Evolutionary conservation across 2,797 vertebrate genomes (phyloP).

Genomic region (Antennarius maculatus): DNA sequence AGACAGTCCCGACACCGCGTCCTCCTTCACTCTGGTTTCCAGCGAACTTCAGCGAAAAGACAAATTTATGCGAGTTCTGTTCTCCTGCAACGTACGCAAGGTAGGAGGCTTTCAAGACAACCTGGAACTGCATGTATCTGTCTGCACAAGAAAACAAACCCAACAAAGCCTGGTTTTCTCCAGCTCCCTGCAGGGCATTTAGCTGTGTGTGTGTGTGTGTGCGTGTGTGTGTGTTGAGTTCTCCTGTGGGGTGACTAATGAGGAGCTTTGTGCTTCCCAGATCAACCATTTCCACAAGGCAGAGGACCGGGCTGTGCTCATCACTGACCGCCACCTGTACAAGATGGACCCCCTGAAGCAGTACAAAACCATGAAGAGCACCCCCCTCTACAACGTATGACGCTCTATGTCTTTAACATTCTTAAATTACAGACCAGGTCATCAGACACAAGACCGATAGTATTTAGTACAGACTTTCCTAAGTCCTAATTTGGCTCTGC

Average conservation of each 20-base stretch:
- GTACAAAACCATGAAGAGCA: slow-evolving; percentile 97
- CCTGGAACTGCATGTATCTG: neutral
- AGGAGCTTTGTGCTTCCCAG: slow-evolving; percentile 78
- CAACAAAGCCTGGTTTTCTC: neutral
- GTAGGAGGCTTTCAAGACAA: slow-evolving; percentile 63
- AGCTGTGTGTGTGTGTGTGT: slow-evolving; percentile 19
- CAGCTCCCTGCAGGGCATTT: slow-evolving; percentile 33
- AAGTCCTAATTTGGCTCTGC: slow-evolving; percentile 45
- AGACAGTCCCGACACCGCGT: slow-evolving; percentile 84
- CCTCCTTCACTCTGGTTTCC: slow-evolving; percentile 88
- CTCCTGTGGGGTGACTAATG: slow-evolving; percentile 47
- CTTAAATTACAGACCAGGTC: neutral
- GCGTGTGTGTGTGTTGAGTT: neutral
- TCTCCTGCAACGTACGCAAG: slow-evolving; percentile 96
- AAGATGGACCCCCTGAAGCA: slow-evolving; percentile 97
- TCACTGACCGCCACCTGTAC: slow-evolving; percentile 96
- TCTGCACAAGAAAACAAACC: slow-evolving; percentile 23
- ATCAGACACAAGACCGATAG: neutral
- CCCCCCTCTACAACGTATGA: slow-evolving; percentile 95
- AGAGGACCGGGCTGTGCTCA: slow-evolving; percentile 92
- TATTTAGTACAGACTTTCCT: neutral
- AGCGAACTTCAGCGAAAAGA: slow-evolving; percentile 95
- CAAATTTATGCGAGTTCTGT: slow-evolving; percentile 97
- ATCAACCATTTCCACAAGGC: slow-evolving; percentile 96
- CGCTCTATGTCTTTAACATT: neutral